Evolutionary conservation across 2,797 vertebrate genomes (phyloP), one percentile per base, ranked within the genome.

Genomic region (Lycodopsis pacificus): DNA sequence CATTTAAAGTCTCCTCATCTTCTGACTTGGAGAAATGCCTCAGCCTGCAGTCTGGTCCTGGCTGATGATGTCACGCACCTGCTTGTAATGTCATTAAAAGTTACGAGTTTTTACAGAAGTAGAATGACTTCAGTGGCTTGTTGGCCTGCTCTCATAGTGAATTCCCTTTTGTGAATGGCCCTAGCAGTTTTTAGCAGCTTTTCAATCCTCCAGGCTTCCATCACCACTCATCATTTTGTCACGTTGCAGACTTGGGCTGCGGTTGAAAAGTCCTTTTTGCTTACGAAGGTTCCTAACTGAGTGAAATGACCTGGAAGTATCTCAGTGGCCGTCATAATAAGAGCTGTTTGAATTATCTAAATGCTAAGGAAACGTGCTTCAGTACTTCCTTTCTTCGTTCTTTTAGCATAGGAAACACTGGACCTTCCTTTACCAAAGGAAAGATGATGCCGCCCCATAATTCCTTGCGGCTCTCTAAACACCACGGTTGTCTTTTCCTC

Each of bases 1-100:
- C 65, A 42, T 78, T 75, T 71, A 62, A 61, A 67, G 27, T 70
- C 73, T 46, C 68, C 68, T 49, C 57, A 6, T 68, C 54, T 44
- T 65, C 38, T 54, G 17, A 30, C 32, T 56, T n/a, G 34, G 40
- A 48, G 11, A 25, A 66, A 30, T 4, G 38, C 14, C 59, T 57
- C 75, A 56, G 62, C 76, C 7, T 30, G 65, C 53, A 20, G 54
- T 44, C 7, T 1, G 0, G 30, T 49, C 20, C 36, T 20, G 58
- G 48, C 51, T 77, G 36, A 3, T 74, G 63, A 68, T 71, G 66
- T 75, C 49, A 61, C 38, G 44, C 32, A 53, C 46, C 66, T 71
- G 58, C 42, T 56, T 61, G 44, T 53, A 72, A 46, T 62, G 34
- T 25, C 19, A 58, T 57, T 76, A 34, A 7, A 7, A 34, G 32